Evolutionary conservation across 2,888 invertebrate species (phyloP).

Genomic region (Norana najaformis): DNA sequence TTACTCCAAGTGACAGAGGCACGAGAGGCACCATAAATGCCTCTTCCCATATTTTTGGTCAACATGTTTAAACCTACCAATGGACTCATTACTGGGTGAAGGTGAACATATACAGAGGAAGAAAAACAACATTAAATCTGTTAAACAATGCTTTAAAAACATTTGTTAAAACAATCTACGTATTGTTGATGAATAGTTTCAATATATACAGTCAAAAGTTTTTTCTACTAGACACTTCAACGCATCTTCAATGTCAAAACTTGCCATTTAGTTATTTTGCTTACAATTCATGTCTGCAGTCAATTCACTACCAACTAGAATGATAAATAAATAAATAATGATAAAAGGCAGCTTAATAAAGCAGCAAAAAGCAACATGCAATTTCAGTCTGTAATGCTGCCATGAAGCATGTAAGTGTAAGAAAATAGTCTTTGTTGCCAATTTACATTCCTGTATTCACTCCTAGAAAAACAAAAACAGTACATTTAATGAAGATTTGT

Average conservation of each 20-base stretch:
- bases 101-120: background rate
- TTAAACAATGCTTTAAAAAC: background rate
- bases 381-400: background rate
- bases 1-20: background rate
- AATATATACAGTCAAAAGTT: too few relatives aligned
- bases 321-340: background rate
- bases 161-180: background rate
- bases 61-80: background rate
- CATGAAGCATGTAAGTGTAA: background rate
- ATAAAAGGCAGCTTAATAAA: background rate
- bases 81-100: background rate
- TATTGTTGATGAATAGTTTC: too few relatives aligned
- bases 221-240: background rate
- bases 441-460: background rate
- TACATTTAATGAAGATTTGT: constrained; percentile 1
- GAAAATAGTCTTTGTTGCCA: background rate
- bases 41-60: background rate
- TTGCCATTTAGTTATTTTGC: background rate
- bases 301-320: background rate
- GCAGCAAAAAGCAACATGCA: background rate
- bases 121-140: background rate
- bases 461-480: background rate
- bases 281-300: background rate
- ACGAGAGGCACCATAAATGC: too few relatives aligned
- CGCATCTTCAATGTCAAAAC: background rate